A percentile compares a stretch with the other conserved stretches of the same genome.
Evolutionary conservation across 2,113 vertebrate species (phyloP).

Genomic region (Sula dactylatra): DNA sequence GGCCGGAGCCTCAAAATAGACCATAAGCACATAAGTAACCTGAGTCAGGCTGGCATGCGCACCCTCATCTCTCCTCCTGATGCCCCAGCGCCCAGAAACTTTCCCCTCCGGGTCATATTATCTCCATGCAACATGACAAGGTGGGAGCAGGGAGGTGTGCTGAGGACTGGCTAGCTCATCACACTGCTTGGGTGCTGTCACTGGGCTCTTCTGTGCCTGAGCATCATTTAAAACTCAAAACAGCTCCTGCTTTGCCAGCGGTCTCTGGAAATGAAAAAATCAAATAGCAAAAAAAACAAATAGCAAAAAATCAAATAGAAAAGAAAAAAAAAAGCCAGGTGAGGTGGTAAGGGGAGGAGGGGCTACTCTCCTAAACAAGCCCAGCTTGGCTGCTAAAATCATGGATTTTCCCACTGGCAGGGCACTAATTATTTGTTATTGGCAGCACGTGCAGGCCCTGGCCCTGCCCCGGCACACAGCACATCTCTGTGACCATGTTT

Average conservation of each 20-base stretch:
- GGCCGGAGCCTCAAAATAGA: slow-evolving; percentile 65
- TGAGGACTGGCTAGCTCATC: not conserved
- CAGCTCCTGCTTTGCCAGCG: not conserved
- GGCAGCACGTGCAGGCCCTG: not conserved
- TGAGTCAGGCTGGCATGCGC: not conserved
- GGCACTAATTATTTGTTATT: not conserved
- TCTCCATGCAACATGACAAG: not conserved
- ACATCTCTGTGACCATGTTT: fast-evolving
- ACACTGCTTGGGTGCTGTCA: not conserved
- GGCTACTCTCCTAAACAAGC: not conserved
- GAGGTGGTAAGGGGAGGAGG: not conserved
- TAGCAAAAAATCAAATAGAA: not conserved
- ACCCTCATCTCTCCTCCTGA: not conserved
- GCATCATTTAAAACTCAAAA: not conserved
- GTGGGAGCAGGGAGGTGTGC: not conserved
- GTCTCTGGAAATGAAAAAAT: not conserved
- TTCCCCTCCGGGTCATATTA: not conserved
- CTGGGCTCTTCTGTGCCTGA: fast-evolving
- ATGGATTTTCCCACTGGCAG: not conserved
- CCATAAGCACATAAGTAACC: slow-evolving; percentile 68
- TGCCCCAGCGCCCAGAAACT: not conserved
- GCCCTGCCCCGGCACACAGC: not conserved
- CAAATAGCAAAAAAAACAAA: not conserved
- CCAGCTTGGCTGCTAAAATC: not conserved
- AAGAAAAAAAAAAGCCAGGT: not conserved